Evolutionary conservation across 2,797 vertebrate species (phyloP), one percentile per base, ranked within the genome.

Genomic region (Rhodeus uyekii): DNA sequence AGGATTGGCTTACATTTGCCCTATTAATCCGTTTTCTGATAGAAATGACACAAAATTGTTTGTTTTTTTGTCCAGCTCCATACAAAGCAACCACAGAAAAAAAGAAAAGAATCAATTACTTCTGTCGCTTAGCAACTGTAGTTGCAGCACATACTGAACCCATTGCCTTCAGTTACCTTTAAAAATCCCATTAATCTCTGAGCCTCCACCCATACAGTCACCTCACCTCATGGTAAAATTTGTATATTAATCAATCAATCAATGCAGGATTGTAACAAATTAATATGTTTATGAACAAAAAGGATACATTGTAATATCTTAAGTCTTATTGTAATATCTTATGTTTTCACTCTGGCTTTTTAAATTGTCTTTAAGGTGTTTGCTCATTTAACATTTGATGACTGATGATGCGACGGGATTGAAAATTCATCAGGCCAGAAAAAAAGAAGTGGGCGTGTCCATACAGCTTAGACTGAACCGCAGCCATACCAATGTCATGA

Each of bases 111-210:
- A 83, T 76, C 78, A 83, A 80, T 86, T 80, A 86, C 73, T 53
- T 65, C 69, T 18, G 84, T 86, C 63, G 60, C 84, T 82, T 86
- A 78, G 84, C 84, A 86, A 86, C 76, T 67, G n/a, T 68, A 83
- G 69, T 71, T 74, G 39, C 61, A 60, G 73, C 39, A 76, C 71
- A 53, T 42, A 48, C 71, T 76, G 50, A 81, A 76, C 78, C 76
- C 60, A 60, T 29, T 39, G 76, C 65, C 19, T 83, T 63, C 55
- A 74, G 53, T 73, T 81, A 64, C 72, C 61, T 82, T 75, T 65
- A 68, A 67, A 82, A 76, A 76, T 69, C 61, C 7, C 38, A 81
- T 81, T 81, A 82, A 76, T 68, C 73, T 76, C 71, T 5, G 19
- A 58, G 14, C 46, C 55, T 58, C 39, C 32, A 81, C 68, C 42